Evolutionary conservation across 2,113 vertebrate genomes (phyloP).

Genomic region (Triplophysa tibetana): DNA sequence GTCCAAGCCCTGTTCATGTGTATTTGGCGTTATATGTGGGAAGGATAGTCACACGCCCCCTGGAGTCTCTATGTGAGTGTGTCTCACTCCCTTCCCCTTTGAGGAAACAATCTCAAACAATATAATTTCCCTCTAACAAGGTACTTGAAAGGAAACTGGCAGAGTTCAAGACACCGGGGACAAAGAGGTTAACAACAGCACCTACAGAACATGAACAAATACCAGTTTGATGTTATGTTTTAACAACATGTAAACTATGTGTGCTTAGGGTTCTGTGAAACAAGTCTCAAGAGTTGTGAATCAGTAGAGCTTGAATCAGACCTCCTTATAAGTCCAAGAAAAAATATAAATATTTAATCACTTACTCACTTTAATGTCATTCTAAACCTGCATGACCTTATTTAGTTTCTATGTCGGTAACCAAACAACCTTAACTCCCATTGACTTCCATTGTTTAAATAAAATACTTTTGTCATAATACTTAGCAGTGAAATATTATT

Average conservation of each 20-base stretch:
- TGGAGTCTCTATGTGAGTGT: slow-evolving; percentile 23
- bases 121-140: slow-evolving; percentile 57
- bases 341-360: too few relatives aligned
- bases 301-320: too few relatives aligned
- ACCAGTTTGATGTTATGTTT: background rate
- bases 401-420: too few relatives aligned
- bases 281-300: too few relatives aligned
- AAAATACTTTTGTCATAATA: too few relatives aligned
- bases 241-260: background rate
- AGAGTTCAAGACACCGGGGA: slow-evolving; percentile 30
- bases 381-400: too few relatives aligned
- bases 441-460: too few relatives aligned
- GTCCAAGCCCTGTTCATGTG: too few relatives aligned
- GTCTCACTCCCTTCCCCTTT: slow-evolving; percentile 27
- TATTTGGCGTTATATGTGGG: slow-evolving; percentile 8
- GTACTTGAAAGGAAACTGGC: slow-evolving; percentile 53
- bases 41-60: slow-evolving; percentile 15
- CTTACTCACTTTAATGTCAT: too few relatives aligned
- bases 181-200: slow-evolving; percentile 41
- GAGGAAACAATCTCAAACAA: slow-evolving; percentile 58
- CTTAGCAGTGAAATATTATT: background rate
- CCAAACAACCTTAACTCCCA: too few relatives aligned
- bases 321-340: too few relatives aligned
- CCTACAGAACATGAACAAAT: slow-evolving; percentile 31
- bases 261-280: too few relatives aligned